These are phyloP conservation scores for Paracyprichromis sp. DNA, from an alignment of 2,113 vertebrate genomes.

Conservation along the genomic window DNA sequence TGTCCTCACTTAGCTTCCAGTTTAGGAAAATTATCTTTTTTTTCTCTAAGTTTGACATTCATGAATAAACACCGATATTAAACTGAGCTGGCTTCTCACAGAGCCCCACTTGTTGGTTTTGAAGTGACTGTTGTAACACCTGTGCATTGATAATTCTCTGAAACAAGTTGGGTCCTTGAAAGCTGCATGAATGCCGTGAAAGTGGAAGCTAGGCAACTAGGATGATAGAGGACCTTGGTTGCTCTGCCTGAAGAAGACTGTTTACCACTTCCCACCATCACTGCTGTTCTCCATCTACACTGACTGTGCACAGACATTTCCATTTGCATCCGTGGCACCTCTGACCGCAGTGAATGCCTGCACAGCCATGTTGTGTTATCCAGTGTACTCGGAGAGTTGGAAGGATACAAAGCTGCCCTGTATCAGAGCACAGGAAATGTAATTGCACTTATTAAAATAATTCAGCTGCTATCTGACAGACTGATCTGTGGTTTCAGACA, in stretches of 20 bases:
- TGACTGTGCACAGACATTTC: not conserved
- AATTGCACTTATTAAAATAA: slow-evolving; percentile 27
- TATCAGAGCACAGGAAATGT: not conserved
- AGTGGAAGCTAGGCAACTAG: slow-evolving; percentile 65
- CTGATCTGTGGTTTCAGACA: not conserved
- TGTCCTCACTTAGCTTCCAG: not conserved
- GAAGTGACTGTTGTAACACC: not conserved
- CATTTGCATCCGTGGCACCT: not conserved
- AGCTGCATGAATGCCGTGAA: not conserved
- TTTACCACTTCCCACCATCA: not conserved
- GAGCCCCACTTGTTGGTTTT: not conserved
- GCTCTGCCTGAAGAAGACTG: not conserved
- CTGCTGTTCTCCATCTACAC: not conserved
- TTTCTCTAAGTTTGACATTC: not conserved
- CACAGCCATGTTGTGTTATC: not conserved
- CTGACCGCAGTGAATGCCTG: not conserved
- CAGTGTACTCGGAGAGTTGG: not conserved
- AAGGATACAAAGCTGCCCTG: not conserved
- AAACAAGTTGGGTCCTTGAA: slow-evolving; percentile 5
- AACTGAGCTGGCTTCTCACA: not conserved
- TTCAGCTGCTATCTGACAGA: not conserved
- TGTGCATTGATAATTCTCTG: not conserved
- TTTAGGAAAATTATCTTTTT: not conserved
- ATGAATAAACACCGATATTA: not conserved
- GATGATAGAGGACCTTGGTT: slow-evolving; percentile 6